phyloP scores from a whole-genome alignment of 2,888 invertebrate species.

The Leucophora obtusa region DNA sequence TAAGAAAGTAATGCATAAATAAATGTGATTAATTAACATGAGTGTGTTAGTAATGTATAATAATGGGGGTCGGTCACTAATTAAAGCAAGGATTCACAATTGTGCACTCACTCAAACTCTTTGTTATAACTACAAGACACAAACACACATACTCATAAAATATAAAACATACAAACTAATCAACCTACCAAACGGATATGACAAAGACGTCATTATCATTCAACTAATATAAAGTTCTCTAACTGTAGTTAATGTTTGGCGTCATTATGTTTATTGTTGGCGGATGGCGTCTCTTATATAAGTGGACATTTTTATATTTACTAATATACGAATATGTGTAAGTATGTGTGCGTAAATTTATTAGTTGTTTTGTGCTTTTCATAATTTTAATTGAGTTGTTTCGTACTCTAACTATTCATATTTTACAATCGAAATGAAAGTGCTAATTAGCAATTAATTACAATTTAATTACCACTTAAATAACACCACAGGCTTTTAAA shows the following conservation, averaged over 20 bases:
- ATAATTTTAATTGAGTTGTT: slow-evolving; percentile 24
- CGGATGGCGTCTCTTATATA: slow-evolving; percentile 36
- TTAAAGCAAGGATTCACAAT: slow-evolving; percentile 35
- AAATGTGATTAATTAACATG: not conserved
- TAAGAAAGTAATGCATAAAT: not conserved
- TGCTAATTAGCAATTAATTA: slow-evolving; percentile 56
- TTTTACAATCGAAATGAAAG: slow-evolving; percentile 34
- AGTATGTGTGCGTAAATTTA: not conserved
- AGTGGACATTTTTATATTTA: slow-evolving; percentile 10
- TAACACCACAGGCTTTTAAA: slow-evolving; percentile 26
- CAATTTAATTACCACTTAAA: slow-evolving; percentile 40
- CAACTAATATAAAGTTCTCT: slow-evolving; percentile 21
- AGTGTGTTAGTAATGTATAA: not conserved
- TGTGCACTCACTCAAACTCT: slow-evolving; percentile 23
- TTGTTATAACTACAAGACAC: not conserved
- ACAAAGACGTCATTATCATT: slow-evolving; percentile 47
- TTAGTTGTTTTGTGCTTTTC: slow-evolving; percentile 1
- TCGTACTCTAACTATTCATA: not conserved
- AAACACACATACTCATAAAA: slow-evolving; percentile 7
- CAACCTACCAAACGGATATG: slow-evolving; percentile 31
- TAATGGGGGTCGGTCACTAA: slow-evolving; percentile 20
- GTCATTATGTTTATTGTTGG: slow-evolving; percentile 52
- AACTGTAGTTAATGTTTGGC: slow-evolving; percentile 30
- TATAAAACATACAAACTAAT: not conserved
- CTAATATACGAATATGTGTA: not conserved